Conservation (phyloP, 2,113 vertebrate genomes). For the Platycercus adscitus region DNA sequence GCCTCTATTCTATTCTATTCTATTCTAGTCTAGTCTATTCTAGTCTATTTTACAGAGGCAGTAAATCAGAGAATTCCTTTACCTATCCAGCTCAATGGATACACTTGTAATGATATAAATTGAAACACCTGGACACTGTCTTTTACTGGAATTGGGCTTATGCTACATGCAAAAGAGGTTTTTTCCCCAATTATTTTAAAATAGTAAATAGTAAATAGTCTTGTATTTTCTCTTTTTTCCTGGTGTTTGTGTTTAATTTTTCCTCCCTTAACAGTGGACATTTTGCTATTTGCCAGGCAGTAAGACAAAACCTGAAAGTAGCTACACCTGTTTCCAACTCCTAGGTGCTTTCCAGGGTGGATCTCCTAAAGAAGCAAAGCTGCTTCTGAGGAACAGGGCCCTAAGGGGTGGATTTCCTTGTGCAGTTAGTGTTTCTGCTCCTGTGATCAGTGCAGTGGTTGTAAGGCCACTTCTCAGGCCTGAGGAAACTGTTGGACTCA, state of each 20-base stretch:
- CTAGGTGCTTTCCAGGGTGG: background rate
- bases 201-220: background rate
- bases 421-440: rapidly evolving
- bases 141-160: background rate
- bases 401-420: rapidly evolving
- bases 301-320: background rate
- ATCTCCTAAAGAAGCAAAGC: background rate
- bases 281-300: background rate
- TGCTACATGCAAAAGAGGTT: background rate
- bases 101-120: background rate
- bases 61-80: background rate
- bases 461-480: rapidly evolving
- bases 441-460: rapidly evolving
- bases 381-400: background rate
- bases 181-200: background rate
- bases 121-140: background rate
- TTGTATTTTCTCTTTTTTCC: background rate
- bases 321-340: background rate
- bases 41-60: background rate
- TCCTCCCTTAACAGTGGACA: background rate
- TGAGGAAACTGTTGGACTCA: rapidly evolving
- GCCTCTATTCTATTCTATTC: background rate
- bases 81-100: background rate
- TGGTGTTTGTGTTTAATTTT: background rate
- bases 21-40: background rate